These are phyloP conservation scores for Pyrocoelia pectoralis DNA, from an alignment of 2,888 invertebrate genomes.

Conservation along the genomic window DNA sequence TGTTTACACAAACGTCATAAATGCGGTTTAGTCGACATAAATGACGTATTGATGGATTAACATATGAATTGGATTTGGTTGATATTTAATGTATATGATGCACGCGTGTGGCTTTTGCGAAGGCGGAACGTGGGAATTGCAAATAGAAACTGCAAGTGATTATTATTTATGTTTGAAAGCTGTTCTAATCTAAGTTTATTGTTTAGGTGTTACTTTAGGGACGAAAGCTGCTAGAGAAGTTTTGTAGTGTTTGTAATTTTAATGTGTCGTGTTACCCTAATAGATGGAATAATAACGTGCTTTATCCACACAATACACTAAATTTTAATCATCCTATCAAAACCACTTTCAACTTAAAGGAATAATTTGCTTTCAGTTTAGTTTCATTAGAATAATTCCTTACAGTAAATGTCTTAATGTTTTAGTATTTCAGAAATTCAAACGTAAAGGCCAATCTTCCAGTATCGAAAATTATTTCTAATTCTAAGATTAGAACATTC, in stretches of 20 bases:
- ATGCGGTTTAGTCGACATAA: constrained; percentile 56
- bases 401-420: too few species aligned
- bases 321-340: constrained; percentile 10
- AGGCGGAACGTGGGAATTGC: constrained; percentile 59
- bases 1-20: constrained; percentile 59
- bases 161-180: constrained; percentile 57
- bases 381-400: neutral
- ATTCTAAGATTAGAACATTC: too few species aligned
- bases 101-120: constrained; percentile 51
- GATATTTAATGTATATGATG: constrained; percentile 59
- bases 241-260: constrained; percentile 44
- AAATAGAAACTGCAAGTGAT: constrained; percentile 56
- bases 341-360: neutral
- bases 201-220: constrained; percentile 50
- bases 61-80: constrained; percentile 61
- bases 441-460: too few species aligned
- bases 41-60: constrained; percentile 59
- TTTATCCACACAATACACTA: constrained; percentile 12
- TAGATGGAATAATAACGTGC: constrained; percentile 48
- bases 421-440: too few species aligned
- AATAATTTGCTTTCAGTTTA: neutral
- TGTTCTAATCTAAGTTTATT: constrained; percentile 49
- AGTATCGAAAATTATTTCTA: too few species aligned
- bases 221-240: constrained; percentile 42
- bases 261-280: constrained; percentile 57